Percentiles rank a stretch among this genome's conserved stretches.
Conservation (phyloP, 2,888 invertebrate genomes). For the Lottia gigantea region DNA sequence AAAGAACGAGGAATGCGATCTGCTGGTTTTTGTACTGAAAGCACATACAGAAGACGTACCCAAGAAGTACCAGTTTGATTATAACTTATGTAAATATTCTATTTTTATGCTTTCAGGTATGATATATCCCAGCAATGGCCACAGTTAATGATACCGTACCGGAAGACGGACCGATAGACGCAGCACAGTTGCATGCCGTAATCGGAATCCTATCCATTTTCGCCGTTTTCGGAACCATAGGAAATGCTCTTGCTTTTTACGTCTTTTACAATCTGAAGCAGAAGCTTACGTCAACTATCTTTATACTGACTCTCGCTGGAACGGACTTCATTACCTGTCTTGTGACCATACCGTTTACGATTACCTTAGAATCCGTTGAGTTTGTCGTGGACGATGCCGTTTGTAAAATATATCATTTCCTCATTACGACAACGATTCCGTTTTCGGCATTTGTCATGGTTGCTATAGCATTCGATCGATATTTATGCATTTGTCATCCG, state of each 20-base stretch:
- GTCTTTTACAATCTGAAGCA: slow-evolving; percentile 55
- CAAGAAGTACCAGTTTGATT: too few species aligned
- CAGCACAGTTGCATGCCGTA: slow-evolving; percentile 31
- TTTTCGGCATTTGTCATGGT: slow-evolving; percentile 63
- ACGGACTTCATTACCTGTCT: slow-evolving; percentile 61
- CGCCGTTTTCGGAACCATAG: slow-evolving; percentile 57
- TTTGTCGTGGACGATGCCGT: slow-evolving; percentile 45
- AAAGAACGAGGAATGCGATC: too few species aligned
- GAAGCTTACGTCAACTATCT: slow-evolving; percentile 60
- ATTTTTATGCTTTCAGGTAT: too few species aligned
- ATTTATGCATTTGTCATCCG: slow-evolving; percentile 63
- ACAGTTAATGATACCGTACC: neutral
- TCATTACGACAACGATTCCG: slow-evolving; percentile 58
- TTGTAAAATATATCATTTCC: slow-evolving; percentile 58
- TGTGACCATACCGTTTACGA: slow-evolving; percentile 60
- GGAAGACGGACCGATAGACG: neutral
- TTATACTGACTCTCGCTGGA: slow-evolving; percentile 61
- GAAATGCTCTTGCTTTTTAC: slow-evolving; percentile 64
- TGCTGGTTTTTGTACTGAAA: too few species aligned
- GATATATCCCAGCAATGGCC: neutral
- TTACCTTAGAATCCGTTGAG: slow-evolving; percentile 56
- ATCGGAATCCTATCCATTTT: slow-evolving; percentile 52
- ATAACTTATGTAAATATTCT: too few species aligned
- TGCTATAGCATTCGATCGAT: slow-evolving; percentile 62
- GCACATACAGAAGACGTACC: too few species aligned